These are phyloP conservation scores for Dasypus novemcinctus DNA, from an alignment of 2,113 vertebrate species.

Conservation along the genomic window DNA sequence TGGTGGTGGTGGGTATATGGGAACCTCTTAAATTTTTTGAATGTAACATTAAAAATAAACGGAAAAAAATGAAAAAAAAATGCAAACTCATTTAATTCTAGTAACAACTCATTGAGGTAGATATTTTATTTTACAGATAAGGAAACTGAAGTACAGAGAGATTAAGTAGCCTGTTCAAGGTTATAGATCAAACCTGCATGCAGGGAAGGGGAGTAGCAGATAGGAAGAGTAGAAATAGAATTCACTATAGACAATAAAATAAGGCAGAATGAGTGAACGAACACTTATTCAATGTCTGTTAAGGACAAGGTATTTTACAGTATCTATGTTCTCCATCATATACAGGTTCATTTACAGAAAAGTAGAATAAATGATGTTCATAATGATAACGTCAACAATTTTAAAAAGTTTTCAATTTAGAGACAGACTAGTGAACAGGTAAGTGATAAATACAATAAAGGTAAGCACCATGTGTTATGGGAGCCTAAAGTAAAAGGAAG, in stretches of 20 bases:
- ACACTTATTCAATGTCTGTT: neutral
- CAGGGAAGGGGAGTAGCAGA: neutral
- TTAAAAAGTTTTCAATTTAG: neutral
- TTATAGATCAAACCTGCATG: neutral
- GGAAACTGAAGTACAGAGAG: neutral
- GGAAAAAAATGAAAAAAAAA: too few species aligned
- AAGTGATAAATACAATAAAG: neutral
- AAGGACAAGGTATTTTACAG: neutral
- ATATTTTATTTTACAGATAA: slow-evolving; percentile 32
- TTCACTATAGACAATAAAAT: neutral
- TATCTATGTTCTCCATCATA: neutral
- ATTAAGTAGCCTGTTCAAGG: slow-evolving; percentile 31
- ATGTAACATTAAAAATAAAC: too few species aligned
- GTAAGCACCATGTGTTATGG: neutral
- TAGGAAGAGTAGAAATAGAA: neutral
- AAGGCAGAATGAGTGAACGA: neutral
- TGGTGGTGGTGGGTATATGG: too few species aligned
- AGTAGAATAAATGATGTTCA: neutral
- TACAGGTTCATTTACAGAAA: neutral
- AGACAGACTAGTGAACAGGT: neutral
- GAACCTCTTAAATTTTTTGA: too few species aligned
- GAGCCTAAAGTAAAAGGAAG: neutral
- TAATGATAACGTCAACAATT: neutral
- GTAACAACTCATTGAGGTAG: neutral
- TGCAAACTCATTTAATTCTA: slow-evolving; percentile 29